Conservation (phyloP, 2,113 vertebrate genomes). For the Bathybates hornii region DNA sequence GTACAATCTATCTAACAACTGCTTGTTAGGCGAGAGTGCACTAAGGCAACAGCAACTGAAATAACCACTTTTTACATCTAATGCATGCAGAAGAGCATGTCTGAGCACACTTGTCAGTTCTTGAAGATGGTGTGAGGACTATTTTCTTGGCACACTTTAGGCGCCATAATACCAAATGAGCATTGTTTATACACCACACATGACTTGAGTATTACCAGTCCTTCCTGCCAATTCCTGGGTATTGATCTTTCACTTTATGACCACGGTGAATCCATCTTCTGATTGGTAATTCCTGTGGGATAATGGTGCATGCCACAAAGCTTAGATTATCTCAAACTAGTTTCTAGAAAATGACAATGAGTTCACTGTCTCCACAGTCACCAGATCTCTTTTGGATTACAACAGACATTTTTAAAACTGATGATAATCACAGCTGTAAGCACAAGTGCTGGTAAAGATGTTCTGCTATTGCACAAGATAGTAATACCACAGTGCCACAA, state of each 20-base stretch:
- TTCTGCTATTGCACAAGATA: background rate
- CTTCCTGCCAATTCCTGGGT: background rate
- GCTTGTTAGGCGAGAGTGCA: background rate
- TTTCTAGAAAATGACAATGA: background rate
- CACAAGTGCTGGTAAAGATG: background rate
- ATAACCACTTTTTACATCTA: background rate
- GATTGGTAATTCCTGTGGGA: background rate
- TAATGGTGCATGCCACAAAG: background rate
- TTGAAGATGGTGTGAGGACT: background rate
- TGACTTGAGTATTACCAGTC: background rate
- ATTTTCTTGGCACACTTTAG: background rate
- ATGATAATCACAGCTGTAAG: background rate
- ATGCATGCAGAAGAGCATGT: background rate
- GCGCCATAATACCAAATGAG: background rate
- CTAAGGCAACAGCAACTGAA: background rate
- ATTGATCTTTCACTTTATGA: background rate
- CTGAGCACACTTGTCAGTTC: background rate
- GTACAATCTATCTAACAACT: background rate
- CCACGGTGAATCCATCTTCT: background rate
- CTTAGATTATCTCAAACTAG: background rate
- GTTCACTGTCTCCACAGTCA: background rate
- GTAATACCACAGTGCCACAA: background rate
- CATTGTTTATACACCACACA: background rate
- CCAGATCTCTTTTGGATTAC: background rate
- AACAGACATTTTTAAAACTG: background rate